Conservation (phyloP, 2,113 vertebrate genomes). For the Microtus montanus region DNA sequence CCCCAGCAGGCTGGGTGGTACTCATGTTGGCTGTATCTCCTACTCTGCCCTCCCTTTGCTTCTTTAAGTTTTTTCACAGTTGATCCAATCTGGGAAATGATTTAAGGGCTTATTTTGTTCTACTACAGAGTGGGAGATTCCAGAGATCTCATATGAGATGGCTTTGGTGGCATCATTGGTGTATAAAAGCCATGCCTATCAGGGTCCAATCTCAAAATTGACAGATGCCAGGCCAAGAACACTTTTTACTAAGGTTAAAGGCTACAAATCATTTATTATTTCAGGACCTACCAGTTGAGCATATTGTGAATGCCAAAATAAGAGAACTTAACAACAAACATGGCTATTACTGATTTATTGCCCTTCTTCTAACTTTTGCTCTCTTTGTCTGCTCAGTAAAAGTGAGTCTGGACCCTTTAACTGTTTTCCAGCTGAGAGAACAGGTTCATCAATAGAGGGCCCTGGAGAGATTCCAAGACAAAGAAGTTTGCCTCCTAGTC, state of each 20-base stretch:
- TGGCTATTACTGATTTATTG: not conserved
- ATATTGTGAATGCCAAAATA: not conserved
- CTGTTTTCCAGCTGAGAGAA: not conserved
- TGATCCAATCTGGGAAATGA: not conserved
- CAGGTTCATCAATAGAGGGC: conserved; percentile 15
- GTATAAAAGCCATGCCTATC: not conserved
- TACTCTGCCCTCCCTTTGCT: not conserved
- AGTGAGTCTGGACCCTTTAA: conserved; percentile 64
- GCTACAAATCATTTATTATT: not conserved
- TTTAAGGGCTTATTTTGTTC: not conserved
- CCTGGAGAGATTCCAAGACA: not conserved
- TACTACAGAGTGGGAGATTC: not conserved
- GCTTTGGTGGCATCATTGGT: not conserved
- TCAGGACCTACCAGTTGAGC: not conserved
- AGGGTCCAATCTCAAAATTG: not conserved
- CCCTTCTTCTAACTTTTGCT: not conserved
- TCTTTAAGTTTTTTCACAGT: not conserved
- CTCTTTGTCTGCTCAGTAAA: conserved; percentile 56
- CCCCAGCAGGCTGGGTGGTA: not conserved
- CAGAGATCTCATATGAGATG: not conserved
- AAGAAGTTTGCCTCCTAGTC: not conserved
- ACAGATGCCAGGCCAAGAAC: not conserved
- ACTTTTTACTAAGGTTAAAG: conserved; percentile 35
- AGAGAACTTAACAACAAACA: not conserved
- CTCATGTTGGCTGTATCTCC: not conserved